Evolutionary conservation across 2,113 vertebrate species (phyloP).

Genomic region (Andinoacara biseriatus): DNA sequence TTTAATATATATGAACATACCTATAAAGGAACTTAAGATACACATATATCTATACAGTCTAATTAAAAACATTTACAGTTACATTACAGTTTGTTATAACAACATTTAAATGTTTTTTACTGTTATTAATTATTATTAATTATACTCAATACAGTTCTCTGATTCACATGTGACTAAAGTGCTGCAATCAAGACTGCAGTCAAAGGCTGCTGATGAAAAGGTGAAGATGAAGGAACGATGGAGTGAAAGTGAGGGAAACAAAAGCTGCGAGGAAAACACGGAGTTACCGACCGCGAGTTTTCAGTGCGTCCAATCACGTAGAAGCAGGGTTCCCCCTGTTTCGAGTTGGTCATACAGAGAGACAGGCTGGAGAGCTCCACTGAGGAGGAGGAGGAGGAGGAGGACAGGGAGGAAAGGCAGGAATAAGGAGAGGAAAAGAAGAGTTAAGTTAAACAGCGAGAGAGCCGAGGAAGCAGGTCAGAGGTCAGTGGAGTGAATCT

Average conservation of each 20-base stretch:
- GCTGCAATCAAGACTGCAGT: background rate
- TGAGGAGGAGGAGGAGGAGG: conserved; percentile 67
- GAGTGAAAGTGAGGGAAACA: background rate
- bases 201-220: background rate
- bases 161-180: background rate
- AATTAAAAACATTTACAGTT: too few species aligned
- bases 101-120: too few species aligned
- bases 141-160: background rate
- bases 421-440: conserved; percentile 5
- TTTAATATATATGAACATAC: too few species aligned
- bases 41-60: too few species aligned
- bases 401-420: conserved; percentile 4
- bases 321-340: conserved; percentile 85
- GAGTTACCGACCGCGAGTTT: conserved; percentile 82
- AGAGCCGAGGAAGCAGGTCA: background rate
- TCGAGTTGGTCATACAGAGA: conserved; percentile 87
- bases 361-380: conserved; percentile 87
- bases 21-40: too few species aligned
- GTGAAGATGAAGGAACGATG: background rate
- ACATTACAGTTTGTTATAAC: too few species aligned
- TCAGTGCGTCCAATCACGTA: conserved; percentile 86
- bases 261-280: background rate
- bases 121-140: too few species aligned
- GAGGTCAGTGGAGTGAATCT: background rate
- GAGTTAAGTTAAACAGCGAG: background rate